Evolutionary conservation across 2,797 vertebrate genomes (phyloP).

Genomic region (Liasis olivaceus): DNA sequence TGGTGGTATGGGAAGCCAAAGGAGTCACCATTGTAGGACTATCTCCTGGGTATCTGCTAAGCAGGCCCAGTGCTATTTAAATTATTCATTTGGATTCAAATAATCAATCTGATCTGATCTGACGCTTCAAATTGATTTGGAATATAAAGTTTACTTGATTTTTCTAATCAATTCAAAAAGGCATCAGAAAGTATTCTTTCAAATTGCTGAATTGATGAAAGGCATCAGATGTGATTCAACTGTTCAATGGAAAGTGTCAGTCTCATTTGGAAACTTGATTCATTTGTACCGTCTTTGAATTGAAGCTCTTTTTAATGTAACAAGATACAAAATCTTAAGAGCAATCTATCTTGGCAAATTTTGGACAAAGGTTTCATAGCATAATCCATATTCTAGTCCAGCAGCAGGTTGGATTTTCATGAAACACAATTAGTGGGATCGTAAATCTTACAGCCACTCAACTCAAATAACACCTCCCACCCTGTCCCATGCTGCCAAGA

Average conservation of each 20-base stretch:
- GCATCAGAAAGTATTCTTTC: background rate
- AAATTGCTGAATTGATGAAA: background rate
- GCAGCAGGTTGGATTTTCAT: background rate
- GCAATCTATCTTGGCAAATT: conserved; percentile 5
- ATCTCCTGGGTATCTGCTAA: background rate
- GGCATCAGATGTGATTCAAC: background rate
- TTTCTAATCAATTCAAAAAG: background rate
- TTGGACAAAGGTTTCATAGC: conserved; percentile 13
- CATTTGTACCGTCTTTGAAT: background rate
- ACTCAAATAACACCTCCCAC: background rate
- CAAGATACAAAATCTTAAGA: background rate
- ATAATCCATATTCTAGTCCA: background rate
- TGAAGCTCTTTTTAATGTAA: background rate
- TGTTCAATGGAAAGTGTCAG: background rate
- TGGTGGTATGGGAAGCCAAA: background rate
- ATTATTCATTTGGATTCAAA: background rate
- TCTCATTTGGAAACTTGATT: background rate
- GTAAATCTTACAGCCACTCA: too few relatives aligned
- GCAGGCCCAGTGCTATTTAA: background rate
- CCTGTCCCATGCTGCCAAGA: background rate
- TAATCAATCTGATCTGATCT: background rate
- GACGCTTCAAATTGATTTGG: background rate
- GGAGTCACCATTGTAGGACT: background rate
- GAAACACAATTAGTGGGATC: background rate
- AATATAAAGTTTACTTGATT: background rate